Conservation (phyloP, 2,888 invertebrate species). For the Tipula helvola region DNA sequence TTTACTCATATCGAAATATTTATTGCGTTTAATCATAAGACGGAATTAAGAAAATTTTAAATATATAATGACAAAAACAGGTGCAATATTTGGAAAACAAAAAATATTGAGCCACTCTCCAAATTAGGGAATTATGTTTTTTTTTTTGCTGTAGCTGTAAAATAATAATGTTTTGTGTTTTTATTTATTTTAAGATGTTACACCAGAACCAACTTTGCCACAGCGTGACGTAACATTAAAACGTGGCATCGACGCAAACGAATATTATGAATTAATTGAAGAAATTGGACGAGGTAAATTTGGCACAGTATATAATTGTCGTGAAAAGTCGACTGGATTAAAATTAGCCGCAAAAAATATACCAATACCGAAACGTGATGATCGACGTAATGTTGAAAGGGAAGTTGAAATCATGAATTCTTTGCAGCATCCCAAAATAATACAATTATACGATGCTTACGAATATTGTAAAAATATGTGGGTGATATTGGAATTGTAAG, state of each 20-base stretch:
- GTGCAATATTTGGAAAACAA: not conserved
- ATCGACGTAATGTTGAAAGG: conserved; percentile 80
- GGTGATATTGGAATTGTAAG: conserved; percentile 96
- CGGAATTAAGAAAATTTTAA: not conserved
- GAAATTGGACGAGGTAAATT: conserved; percentile 97
- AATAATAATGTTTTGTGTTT: conserved; percentile 9
- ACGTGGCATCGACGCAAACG: conserved; percentile 73
- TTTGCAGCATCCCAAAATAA: conserved; percentile 86
- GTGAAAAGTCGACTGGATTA: conserved; percentile 66
- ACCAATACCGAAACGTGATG: conserved; percentile 70
- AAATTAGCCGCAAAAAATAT: conserved; percentile 90
- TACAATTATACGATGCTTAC: conserved; percentile 96
- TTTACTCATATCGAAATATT: not conserved
- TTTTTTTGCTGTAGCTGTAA: no score
- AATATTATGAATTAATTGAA: conserved; percentile 72
- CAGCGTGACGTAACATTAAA: conserved; percentile 76
- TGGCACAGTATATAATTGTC: conserved; percentile 89
- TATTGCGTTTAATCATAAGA: not conserved
- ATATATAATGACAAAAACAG: not conserved
- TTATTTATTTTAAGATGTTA: conserved; percentile 42
- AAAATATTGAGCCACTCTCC: no score
- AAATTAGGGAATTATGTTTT: no score
- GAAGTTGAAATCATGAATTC: conserved; percentile 95
- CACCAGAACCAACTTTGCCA: conserved; percentile 79
- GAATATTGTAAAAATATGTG: conserved; percentile 90